Conservation (phyloP, 2,888 invertebrate species). For the Callyntrura sp. region DNA sequence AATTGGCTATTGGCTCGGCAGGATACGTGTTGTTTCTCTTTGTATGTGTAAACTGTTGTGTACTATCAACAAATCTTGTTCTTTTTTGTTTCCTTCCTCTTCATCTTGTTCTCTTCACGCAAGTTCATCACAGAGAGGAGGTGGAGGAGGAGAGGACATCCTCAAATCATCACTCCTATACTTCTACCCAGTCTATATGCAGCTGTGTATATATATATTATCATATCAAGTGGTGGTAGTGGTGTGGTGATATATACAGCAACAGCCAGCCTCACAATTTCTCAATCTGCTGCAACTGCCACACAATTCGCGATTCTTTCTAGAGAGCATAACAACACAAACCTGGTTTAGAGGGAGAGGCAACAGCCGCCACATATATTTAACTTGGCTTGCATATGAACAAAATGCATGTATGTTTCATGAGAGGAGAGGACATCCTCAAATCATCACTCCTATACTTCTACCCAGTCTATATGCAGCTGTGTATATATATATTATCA, state of each 20-base stretch:
- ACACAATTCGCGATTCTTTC: slow-evolving; percentile 47
- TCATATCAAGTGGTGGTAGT: background rate
- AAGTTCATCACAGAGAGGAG: slow-evolving; percentile 18
- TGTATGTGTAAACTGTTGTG: background rate
- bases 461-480: background rate
- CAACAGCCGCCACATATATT: background rate
- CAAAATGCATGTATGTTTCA: too few relatives aligned
- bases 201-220: background rate
- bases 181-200: background rate
- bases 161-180: slow-evolving; percentile 26
- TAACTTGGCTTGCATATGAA: background rate
- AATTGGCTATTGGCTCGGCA: slow-evolving; percentile 53
- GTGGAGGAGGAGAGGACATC: slow-evolving; percentile 20
- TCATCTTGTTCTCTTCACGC: background rate
- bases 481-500: background rate
- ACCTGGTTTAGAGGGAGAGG: background rate
- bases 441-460: slow-evolving; percentile 15
- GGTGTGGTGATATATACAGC: background rate
- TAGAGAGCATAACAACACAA: background rate
- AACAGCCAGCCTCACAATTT: background rate
- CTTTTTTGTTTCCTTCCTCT: slow-evolving; percentile 12
- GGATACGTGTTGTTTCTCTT: slow-evolving; percentile 20
- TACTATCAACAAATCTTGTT: slow-evolving; percentile 5
- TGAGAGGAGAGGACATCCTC: slow-evolving; percentile 34
- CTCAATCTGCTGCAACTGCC: background rate